A percentile compares a stretch with the other conserved stretches of the same genome.
phyloP scores from a whole-genome alignment of 1,140 invertebrate species.

The Eueides isabella region DNA sequence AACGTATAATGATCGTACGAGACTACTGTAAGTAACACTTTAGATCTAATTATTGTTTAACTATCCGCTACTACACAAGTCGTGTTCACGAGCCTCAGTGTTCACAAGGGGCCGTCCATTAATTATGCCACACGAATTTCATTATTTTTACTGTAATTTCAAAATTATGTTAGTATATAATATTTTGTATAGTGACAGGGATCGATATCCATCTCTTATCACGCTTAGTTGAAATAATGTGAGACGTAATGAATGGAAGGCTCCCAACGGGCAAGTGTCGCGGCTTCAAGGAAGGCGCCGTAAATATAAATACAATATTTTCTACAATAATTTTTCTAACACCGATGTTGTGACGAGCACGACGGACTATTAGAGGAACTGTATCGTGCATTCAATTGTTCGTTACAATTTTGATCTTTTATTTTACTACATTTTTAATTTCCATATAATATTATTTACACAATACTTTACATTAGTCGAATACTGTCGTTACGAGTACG shows the following conservation, averaged over 20 bases:
- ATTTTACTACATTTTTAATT: conserved; percentile 53
- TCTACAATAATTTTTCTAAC: conserved; percentile 51
- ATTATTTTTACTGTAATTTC: no score
- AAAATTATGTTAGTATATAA: no score
- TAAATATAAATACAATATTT: conserved; percentile 39
- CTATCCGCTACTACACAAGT: conserved; percentile 61
- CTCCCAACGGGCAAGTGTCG: neutral
- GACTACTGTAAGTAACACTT: conserved; percentile 36
- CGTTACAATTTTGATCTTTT: conserved; percentile 74
- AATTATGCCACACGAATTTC: no score
- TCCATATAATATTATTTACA: conserved; percentile 63
- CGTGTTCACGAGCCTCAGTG: neutral
- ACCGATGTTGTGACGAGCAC: conserved; percentile 71
- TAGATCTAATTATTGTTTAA: conserved; percentile 69
- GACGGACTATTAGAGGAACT: conserved; percentile 79
- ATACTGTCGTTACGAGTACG: conserved; percentile 56
- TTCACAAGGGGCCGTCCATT: no score
- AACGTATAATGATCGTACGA: conserved; percentile 32
- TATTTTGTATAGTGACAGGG: no score
- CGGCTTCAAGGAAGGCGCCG: conserved; percentile 64
- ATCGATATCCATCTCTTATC: no score
- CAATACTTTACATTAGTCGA: conserved; percentile 58
- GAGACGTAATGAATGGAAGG: no score
- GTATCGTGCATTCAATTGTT: conserved; percentile 75
- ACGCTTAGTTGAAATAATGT: no score